These are phyloP conservation scores for Dasyornis broadbenti DNA, from an alignment of 2,113 vertebrate species.

Conservation along the genomic window DNA sequence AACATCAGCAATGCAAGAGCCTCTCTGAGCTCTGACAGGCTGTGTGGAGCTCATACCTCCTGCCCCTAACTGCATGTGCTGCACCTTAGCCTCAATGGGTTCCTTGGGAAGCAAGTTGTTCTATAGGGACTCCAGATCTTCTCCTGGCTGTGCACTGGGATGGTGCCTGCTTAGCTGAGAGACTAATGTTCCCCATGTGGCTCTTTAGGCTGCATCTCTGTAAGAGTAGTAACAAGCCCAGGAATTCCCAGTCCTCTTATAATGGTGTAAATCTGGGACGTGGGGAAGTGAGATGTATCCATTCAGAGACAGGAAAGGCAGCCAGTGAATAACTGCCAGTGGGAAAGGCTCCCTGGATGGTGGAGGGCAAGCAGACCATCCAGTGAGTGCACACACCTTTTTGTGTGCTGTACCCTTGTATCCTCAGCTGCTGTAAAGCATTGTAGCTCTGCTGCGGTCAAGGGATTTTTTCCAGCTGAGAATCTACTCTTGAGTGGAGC, in stretches of 20 bases:
- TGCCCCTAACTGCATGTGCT: fast-evolving
- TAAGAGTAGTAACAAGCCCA: not conserved
- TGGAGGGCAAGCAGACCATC: not conserved
- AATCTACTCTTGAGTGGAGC: not conserved
- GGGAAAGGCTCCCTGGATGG: not conserved
- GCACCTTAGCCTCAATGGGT: fast-evolving
- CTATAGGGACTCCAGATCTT: not conserved
- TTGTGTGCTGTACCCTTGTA: not conserved
- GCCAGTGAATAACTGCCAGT: not conserved
- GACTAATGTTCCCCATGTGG: not conserved
- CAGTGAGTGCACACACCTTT: not conserved
- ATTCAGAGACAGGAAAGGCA: not conserved
- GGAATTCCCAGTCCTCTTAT: not conserved
- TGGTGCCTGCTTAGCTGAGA: not conserved
- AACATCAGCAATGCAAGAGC: not conserved
- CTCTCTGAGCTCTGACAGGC: not conserved
- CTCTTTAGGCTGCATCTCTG: not conserved
- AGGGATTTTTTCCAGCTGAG: not conserved
- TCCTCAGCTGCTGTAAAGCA: not conserved
- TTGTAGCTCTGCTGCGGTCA: not conserved
- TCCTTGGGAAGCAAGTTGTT: not conserved
- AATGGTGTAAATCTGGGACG: not conserved
- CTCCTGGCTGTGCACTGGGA: not conserved
- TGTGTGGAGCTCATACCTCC: not conserved
- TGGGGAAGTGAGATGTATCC: fast-evolving